Percentiles rank a stretch among this genome's conserved stretches.
phyloP scores from a whole-genome alignment of 2,113 vertebrate genomes.

The Istiophorus platypterus region DNA sequence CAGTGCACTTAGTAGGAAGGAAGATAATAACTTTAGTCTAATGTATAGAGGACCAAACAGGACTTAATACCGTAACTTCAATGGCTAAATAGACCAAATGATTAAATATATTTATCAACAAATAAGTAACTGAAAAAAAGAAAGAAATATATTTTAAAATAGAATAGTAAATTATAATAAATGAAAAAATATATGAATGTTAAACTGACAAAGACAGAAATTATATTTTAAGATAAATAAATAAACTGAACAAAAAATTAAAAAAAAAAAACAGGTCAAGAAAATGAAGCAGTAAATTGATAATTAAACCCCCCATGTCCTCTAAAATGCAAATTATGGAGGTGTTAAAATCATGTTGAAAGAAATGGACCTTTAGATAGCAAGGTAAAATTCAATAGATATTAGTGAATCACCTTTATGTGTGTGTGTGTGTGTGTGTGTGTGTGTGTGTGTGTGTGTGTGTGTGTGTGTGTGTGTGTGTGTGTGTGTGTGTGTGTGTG shows the following conservation, averaged over 20 bases:
- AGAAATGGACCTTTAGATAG: too few relatives aligned
- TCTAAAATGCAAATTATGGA: neutral
- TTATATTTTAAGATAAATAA: neutral
- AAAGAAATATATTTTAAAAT: neutral
- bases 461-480: too few relatives aligned
- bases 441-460: too few relatives aligned
- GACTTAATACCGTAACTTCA: neutral
- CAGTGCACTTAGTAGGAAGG: neutral
- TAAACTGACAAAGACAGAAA: neutral
- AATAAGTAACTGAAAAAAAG: neutral
- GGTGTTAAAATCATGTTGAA: too few relatives aligned
- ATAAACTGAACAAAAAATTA: too few relatives aligned
- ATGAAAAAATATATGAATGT: neutral
- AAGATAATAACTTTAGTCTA: neutral
- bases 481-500: too few relatives aligned
- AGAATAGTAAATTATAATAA: neutral
- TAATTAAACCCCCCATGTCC: neutral
- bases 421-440: too few relatives aligned
- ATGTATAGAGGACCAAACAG: neutral
- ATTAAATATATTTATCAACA: neutral
- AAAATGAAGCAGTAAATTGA: too few relatives aligned
- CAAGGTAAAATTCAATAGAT: too few relatives aligned
- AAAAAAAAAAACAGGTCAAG: too few relatives aligned
- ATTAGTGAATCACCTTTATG: too few relatives aligned
- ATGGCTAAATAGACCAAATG: neutral